Percentiles rank a stretch among this genome's conserved stretches.
Evolutionary conservation across 1,140 invertebrate genomes (phyloP).

Genomic region (Wiebesia pumilae): DNA sequence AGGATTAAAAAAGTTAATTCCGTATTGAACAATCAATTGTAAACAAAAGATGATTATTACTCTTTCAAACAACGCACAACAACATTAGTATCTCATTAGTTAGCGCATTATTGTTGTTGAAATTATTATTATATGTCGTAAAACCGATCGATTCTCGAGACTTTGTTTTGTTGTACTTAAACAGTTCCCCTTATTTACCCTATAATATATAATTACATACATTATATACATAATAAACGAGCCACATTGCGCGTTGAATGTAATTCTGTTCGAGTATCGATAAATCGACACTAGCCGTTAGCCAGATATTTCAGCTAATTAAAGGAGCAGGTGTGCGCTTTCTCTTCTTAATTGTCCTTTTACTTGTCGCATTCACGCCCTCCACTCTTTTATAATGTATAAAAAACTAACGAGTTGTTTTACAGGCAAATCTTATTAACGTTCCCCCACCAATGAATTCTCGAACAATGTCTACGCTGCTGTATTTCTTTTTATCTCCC

Average conservation of each 20-base stretch:
- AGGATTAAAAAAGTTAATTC: no score
- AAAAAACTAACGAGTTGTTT: slow-evolving; percentile 40
- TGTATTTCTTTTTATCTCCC: background rate
- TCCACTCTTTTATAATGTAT: slow-evolving; percentile 1
- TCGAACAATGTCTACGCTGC: slow-evolving; percentile 13
- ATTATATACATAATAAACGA: background rate
- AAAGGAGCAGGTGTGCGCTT: slow-evolving; percentile 32
- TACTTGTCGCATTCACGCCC: background rate
- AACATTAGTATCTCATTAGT: no score
- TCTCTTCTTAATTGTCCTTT: slow-evolving; percentile 17
- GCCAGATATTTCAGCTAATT: slow-evolving; percentile 31
- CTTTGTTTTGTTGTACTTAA: no score
- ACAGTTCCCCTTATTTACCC: background rate
- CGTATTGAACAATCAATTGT: no score
- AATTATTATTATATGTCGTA: no score
- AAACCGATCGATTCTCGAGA: no score
- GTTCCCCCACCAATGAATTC: slow-evolving; percentile 8
- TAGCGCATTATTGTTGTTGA: no score
- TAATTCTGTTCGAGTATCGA: background rate
- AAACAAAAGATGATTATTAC: no score
- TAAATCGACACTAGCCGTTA: background rate
- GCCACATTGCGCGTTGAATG: background rate
- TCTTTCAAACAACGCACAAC: no score
- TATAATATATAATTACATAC: background rate
- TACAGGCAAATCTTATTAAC: slow-evolving; percentile 18